Percentiles rank a stretch among this genome's conserved stretches.
Conservation (phyloP, 2,797 vertebrate genomes). For the Cyclura pinguis region DNA sequence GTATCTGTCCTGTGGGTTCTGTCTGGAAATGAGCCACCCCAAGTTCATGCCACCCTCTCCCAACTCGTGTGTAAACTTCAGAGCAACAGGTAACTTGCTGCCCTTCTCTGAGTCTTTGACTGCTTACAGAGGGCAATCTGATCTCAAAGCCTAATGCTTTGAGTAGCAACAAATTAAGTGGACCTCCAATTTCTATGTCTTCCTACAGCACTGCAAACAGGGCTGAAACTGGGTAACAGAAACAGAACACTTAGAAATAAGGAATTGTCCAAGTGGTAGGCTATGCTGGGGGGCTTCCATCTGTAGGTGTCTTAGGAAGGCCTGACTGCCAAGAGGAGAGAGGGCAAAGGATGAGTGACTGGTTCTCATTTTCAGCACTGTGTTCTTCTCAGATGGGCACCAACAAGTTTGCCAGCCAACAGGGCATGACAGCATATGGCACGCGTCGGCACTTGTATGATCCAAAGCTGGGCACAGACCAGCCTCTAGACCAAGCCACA, state of each 20-base stretch:
- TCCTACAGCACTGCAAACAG: background rate
- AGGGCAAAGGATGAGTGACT: background rate
- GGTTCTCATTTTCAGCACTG: background rate
- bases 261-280: background rate
- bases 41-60: background rate
- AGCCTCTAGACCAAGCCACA: constrained; percentile 91
- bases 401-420: constrained; percentile 96
- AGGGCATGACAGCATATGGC: constrained; percentile 96
- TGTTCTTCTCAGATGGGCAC: constrained; percentile 89
- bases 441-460: constrained; percentile 94
- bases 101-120: too few relatives aligned
- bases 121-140: too few relatives aligned
- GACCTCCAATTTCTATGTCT: background rate
- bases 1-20: background rate
- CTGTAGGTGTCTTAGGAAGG: background rate
- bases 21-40: background rate
- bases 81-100: background rate
- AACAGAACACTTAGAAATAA: background rate
- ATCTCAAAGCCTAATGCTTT: background rate
- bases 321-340: background rate
- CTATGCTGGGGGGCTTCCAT: background rate
- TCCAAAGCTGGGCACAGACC: constrained; percentile 89
- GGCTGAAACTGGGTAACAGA: background rate
- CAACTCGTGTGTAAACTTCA: background rate
- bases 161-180: background rate